Evolutionary conservation across 2,797 vertebrate genomes (phyloP), one percentile per base, ranked within the genome.

Genomic region (Perodicticus potto): DNA sequence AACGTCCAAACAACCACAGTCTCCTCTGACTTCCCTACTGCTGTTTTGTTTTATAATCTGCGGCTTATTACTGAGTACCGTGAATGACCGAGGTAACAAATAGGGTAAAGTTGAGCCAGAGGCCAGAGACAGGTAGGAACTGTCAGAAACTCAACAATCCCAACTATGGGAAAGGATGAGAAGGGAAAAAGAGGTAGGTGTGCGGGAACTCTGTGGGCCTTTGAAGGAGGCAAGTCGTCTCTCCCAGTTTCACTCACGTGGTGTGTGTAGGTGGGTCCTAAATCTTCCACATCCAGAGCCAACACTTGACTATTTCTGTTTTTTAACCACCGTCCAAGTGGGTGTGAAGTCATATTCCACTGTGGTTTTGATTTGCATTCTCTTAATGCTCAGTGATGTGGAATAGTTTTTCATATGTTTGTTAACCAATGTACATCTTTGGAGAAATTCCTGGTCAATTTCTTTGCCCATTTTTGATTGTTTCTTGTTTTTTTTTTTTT

Each of bases 91-190:
- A 91, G 22, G 13, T 76, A 22, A 14, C 59, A 2, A n/a, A 3
- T n/a, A 19, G 53, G 40, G 43, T 7, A 13, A 61, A 84, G 80
- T 7, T 6, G 40, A 32, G 23, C 4, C 34, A 73, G 72, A 63
- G 3, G 0, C 19, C 37, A 16, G 13, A 16, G 8, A 27, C 12
- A 32, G 16, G 3, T 3, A 27, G 49, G 7, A 2, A 1, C 49
- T 25, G 4, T 59, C 16, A 65, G 13, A 12, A 61, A 45, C 27
- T 7, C 4, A 45, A 3, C 6, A 34, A 32, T n/a, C 10, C 2
- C 32, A 85, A 0, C 6, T 19, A 37, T 27, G 0, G 32, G n/a
- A 67, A 8, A 59, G 5, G 5, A 34, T 3, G 10, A 22, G 11
- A 34, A 67, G 2, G 14, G 4, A 13, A 19, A 9, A 11, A 25